Evolutionary conservation across 2,113 vertebrate genomes (phyloP), one percentile per base, ranked within the genome.

Genomic region (Gasterosteus nipponicus): DNA sequence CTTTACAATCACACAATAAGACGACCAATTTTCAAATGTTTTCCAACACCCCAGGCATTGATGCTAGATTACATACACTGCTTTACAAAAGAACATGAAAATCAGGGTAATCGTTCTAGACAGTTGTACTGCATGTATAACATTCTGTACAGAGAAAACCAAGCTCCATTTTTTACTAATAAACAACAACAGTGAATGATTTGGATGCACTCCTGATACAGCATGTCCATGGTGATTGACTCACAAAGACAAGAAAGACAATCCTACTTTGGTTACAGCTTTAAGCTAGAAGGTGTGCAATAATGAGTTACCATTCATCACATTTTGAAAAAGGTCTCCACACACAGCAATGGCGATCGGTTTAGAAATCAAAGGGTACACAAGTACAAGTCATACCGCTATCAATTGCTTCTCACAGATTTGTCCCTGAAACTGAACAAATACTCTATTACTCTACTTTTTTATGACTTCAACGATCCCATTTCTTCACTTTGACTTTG

Each of bases 91-190:
- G 14, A 57, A 74, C 77, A 85, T 47, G 69, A 19, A 60, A 2
- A 56, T 65, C 58, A 74, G 69, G 12, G 46, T 77, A 65, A 44
- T 33, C 67, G 8, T 7, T 69, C 41, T 67, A 65, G 56, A 89
- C 78, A 85, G 10, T 82, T 78, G 73, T 46, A 86, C 86, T 78
- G 82, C 65, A 87, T 84, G 9, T 65, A 63, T 64, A 84, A 87
- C 49, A 70, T 86, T 89, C 81, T 89, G 75, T 64, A 91, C 85
- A 91, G 57, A 76, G 49, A 76, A 89, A 74, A 88, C 77, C 78
- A 89, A 85, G 81, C 83, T 86, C 73, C 65, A 57, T 65, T 62
- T 26, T 81, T 67, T 33, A 80, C 18, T 63, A 14, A 66, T 39
- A 19, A 69, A 87, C 77, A 88, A 80, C 60, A 87, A 87, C 69